These are phyloP conservation scores for Dermochelys coriacea DNA, from an alignment of 2,797 vertebrate genomes.

Conservation along the genomic window DNA sequence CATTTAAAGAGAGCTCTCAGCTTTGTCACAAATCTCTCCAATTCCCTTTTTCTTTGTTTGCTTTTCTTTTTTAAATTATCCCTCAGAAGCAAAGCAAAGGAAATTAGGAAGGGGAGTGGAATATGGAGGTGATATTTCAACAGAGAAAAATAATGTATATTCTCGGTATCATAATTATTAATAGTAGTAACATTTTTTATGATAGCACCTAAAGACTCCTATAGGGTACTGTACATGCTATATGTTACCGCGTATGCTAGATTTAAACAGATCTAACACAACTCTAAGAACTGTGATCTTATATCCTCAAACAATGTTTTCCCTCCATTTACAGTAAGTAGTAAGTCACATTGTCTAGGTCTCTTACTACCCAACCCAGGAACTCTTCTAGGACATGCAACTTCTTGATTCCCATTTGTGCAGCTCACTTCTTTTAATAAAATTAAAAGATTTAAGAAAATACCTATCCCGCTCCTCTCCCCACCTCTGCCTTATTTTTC, in stretches of 20 bases:
- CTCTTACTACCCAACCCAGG: background rate
- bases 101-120: background rate
- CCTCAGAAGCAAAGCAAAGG: background rate
- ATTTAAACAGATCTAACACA: background rate
- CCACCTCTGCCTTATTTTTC: background rate
- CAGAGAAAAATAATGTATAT: background rate
- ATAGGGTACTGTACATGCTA: background rate
- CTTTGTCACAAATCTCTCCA: background rate
- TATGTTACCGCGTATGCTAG: background rate
- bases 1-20: background rate
- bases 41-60: background rate
- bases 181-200: background rate
- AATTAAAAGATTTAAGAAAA: background rate
- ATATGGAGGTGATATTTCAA: background rate
- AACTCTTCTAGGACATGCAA: background rate
- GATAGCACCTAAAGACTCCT: background rate
- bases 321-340: background rate
- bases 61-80: background rate
- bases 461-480: background rate
- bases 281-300: background rate
- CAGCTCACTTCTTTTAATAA: background rate
- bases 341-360: background rate
- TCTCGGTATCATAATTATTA: background rate
- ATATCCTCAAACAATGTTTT: background rate
- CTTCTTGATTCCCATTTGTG: background rate